Evolutionary conservation across 2,888 invertebrate species (phyloP), one percentile per base, ranked within the genome.

Genomic region (Hirudinaria manillensis): DNA sequence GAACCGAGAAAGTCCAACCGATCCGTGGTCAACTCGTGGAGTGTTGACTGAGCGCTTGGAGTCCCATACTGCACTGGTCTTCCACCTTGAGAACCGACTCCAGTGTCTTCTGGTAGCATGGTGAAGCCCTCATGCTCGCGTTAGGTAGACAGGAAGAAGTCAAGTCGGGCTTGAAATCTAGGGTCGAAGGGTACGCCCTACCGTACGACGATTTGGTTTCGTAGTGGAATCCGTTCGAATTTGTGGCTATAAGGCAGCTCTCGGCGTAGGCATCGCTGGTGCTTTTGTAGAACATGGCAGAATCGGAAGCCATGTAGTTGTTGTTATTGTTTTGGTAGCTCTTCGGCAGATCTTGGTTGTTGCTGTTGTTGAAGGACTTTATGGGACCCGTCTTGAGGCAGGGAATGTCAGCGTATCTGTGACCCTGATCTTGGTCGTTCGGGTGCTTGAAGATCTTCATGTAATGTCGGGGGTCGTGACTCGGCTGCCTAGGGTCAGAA

Each of bases 321-420:
- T 56, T 56, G 56, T 56, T 56, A 16, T 61, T 61, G 29, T 61
- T 61, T 61, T 61, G 61, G 61, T 61, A 61, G 61, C 13, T 61
- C 10, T 29, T 61, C 24, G 29, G 10, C 61, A 27, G 19, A 29
- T 61, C 29, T 19, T 27, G 61, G 24, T 61, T 19, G 61, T 24
- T 16, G 53, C 21, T 16, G 21, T 53, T 61, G 61, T 45, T 45
- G 45, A 45, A 45, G 13, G 3, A 10, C 16, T 45, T 45, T 7
- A 45, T 45, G 45, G 45, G 10, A 16, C 13, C 45, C 10, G 45
- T 16, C 16, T 45, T 45, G 45, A 45, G 45, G 45, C 61, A 24
- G 13, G 61, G n/a, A 19, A 61, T 24, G 10, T 61, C 61, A 61
- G 61, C 29, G 21, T 61, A 61, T n/a, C 29, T 61, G 61, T 21